Conservation (phyloP, 2,797 vertebrate genomes). For the Microctenopoma steveboyesi region DNA sequence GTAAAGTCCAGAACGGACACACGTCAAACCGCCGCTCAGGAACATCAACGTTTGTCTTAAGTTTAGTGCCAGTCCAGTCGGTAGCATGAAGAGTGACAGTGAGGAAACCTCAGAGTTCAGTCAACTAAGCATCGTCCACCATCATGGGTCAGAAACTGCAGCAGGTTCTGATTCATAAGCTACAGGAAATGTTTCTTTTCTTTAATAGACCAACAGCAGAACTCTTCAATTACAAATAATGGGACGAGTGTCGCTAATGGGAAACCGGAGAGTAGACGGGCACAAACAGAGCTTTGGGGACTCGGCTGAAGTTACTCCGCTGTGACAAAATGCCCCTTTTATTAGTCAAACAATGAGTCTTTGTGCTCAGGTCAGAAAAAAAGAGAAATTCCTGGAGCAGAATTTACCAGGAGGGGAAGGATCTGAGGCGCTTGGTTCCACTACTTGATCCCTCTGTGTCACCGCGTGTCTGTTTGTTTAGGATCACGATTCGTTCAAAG, state of each 20-base stretch:
- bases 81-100: too few species aligned
- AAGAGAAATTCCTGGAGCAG: slow-evolving; percentile 19
- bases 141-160: neutral
- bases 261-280: slow-evolving; percentile 49
- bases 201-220: slow-evolving; percentile 6
- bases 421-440: slow-evolving; percentile 16
- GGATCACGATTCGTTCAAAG: slow-evolving; percentile 29
- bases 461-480: slow-evolving; percentile 42
- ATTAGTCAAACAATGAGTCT: slow-evolving; percentile 61
- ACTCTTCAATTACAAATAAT: slow-evolving; percentile 42
- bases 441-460: slow-evolving; percentile 24
- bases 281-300: slow-evolving; percentile 31
- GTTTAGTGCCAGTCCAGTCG: too few species aligned
- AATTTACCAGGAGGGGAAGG: slow-evolving; percentile 54
- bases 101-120: too few species aligned
- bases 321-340: slow-evolving; percentile 54
- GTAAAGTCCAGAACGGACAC: too few species aligned
- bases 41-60: neutral
- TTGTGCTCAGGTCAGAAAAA: slow-evolving; percentile 61
- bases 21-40: too few species aligned
- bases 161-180: neutral
- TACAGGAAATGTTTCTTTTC: slow-evolving; percentile 18
- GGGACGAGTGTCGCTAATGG: slow-evolving; percentile 21
- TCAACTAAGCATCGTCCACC: neutral
- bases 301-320: slow-evolving; percentile 32